Evolutionary conservation across 2,888 invertebrate genomes (phyloP).

Genomic region (Orchestes rusci): DNA sequence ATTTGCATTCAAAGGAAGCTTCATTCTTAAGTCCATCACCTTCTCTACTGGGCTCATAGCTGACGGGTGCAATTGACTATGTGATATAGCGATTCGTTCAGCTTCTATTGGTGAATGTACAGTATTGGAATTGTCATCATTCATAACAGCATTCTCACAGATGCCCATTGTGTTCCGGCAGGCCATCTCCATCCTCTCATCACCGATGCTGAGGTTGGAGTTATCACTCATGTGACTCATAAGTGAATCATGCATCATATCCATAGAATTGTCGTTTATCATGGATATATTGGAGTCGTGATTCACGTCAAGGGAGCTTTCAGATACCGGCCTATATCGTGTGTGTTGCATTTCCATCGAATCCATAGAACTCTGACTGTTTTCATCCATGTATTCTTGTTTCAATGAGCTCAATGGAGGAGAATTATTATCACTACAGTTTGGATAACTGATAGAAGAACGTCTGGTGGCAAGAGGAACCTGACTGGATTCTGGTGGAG

Average conservation of each 20-base stretch:
- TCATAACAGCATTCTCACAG: constrained; percentile 31
- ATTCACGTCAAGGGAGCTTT: constrained; percentile 44
- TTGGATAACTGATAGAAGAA: constrained; percentile 50
- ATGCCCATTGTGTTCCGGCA: constrained; percentile 30
- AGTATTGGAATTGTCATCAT: constrained; percentile 30
- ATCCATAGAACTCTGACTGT: constrained; percentile 58
- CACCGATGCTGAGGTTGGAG: constrained; percentile 38
- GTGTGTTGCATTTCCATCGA: constrained; percentile 35
- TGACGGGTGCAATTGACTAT: constrained; percentile 13
- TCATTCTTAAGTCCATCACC: constrained; percentile 64
- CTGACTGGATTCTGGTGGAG: constrained; percentile 56
- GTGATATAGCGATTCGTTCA: not conserved
- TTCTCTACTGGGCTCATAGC: constrained; percentile 38
- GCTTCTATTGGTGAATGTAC: not conserved
- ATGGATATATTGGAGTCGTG: constrained; percentile 42
- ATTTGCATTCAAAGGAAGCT: constrained; percentile 48
- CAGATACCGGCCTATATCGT: constrained; percentile 41
- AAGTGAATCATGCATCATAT: constrained; percentile 40
- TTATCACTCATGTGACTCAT: constrained; percentile 36
- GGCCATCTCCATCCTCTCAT: constrained; percentile 37
- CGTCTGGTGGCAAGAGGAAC: constrained; percentile 54
- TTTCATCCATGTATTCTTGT: constrained; percentile 65
- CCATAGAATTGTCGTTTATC: constrained; percentile 49
- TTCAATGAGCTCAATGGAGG: constrained; percentile 52
- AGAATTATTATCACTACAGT: constrained; percentile 52